Evolutionary conservation across 1,140 invertebrate species (phyloP).

Genomic region (Pogonomyrmex barbatus): DNA sequence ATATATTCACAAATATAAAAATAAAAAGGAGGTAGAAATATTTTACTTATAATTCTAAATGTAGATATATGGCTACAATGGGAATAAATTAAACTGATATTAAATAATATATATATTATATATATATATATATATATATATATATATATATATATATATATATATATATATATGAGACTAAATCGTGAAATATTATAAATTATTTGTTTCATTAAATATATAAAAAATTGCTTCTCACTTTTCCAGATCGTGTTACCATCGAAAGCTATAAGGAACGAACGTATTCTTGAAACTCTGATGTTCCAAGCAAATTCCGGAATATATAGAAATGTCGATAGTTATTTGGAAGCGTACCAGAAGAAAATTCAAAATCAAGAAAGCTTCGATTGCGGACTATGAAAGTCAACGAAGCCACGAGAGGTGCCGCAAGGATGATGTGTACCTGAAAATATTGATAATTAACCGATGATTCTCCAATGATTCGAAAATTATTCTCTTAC

Average conservation of each 20-base stretch:
- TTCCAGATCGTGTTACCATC: conserved; percentile 94
- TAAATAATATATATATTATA: no score
- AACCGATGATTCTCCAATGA: background rate
- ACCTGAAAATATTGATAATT: conserved; percentile 54
- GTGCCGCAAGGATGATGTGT: conserved; percentile 17
- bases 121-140: no score
- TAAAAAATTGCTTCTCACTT: conserved; percentile 7
- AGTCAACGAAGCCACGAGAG: background rate
- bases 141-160: no score
- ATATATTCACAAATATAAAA: no score
- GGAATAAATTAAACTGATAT: background rate
- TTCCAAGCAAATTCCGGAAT: conserved; percentile 97
- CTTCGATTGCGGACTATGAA: conserved; percentile 82
- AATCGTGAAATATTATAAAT: background rate
- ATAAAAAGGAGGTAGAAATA: no score
- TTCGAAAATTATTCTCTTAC: background rate
- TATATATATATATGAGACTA: no score
- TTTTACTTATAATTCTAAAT: no score
- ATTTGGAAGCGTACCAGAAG: conserved; percentile 94
- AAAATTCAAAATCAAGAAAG: conserved; percentile 93
- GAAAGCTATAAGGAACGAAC: conserved; percentile 96
- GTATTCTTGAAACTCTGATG: conserved; percentile 96
- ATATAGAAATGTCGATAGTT: conserved; percentile 95
- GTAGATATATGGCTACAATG: no score
- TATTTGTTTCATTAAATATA: background rate